Percentiles rank a stretch among this genome's conserved stretches.
Evolutionary conservation across 2,797 vertebrate species (phyloP).

Genomic region (Distichodus sexfasciatus): DNA sequence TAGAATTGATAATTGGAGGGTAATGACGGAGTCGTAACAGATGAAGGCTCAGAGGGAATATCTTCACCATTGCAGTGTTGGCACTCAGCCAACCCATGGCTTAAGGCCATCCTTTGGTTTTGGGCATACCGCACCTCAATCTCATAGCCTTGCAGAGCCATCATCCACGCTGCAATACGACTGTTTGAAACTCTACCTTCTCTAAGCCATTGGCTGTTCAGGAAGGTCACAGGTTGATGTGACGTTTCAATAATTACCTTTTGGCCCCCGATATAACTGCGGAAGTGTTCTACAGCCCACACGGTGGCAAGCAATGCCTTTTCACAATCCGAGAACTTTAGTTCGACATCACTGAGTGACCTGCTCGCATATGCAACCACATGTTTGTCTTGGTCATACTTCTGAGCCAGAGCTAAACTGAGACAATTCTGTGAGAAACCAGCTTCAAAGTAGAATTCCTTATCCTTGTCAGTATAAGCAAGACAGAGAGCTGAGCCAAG

Average conservation of each 20-base stretch:
- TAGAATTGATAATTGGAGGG: neutral
- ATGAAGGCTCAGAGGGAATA: neutral
- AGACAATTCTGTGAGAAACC: neutral
- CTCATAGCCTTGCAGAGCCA: slow-evolving; percentile 29
- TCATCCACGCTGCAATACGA: slow-evolving; percentile 14
- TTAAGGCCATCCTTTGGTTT: neutral
- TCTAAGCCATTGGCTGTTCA: slow-evolving; percentile 12
- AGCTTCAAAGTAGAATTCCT: no score
- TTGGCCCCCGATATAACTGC: slow-evolving; percentile 24
- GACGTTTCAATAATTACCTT: slow-evolving; percentile 14
- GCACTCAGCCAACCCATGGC: neutral
- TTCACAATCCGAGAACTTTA: slow-evolving; percentile 11
- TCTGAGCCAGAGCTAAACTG: neutral
- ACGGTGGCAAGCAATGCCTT: slow-evolving; percentile 17
- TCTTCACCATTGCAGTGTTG: neutral
- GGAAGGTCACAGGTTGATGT: slow-evolving; percentile 26
- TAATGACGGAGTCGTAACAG: neutral
- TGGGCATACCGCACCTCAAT: slow-evolving; percentile 26
- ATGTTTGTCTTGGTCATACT: neutral
- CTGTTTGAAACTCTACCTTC: slow-evolving; percentile 19
- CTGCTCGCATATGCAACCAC: neutral
- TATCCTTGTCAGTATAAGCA: no score
- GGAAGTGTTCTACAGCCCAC: slow-evolving; percentile 17
- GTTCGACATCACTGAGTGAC: neutral
- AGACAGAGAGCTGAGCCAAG: no score